Evolutionary conservation across 2,113 vertebrate species (phyloP).

Genomic region (Morphnarchus princeps): DNA sequence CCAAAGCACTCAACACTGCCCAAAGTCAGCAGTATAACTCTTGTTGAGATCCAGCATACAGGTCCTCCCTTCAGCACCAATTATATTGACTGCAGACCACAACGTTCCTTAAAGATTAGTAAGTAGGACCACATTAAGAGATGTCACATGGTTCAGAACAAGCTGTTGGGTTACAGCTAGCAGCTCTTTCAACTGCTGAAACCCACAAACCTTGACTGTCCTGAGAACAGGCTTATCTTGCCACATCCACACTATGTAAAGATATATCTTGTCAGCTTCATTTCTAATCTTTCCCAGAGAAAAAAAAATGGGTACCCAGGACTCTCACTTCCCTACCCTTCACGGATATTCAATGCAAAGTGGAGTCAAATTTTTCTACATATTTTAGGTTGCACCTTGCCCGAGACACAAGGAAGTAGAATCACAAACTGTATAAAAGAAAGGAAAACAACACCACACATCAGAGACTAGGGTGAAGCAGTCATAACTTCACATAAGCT

Average conservation of each 20-base stretch:
- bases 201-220: neutral
- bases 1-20: neutral
- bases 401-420: neutral
- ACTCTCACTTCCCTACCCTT: neutral
- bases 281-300: neutral
- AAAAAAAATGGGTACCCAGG: neutral
- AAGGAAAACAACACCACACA: neutral
- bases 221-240: neutral
- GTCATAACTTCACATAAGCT: neutral
- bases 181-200: neutral
- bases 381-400: neutral
- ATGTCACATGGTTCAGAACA: neutral
- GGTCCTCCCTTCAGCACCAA: neutral
- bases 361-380: neutral
- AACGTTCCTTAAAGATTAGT: neutral
- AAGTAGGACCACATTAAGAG: neutral
- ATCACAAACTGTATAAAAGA: neutral
- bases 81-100: neutral
- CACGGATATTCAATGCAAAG: neutral
- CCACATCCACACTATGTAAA: neutral
- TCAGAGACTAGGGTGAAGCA: neutral
- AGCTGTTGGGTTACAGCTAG: neutral
- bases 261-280: neutral
- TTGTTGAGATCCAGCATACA: neutral
- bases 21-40: neutral